Evolutionary conservation across 37 sponge, comb jelly and placozoan genomes (phyloP), one percentile per base, ranked within the genome.

Genomic region (Corticium candelabrum): DNA sequence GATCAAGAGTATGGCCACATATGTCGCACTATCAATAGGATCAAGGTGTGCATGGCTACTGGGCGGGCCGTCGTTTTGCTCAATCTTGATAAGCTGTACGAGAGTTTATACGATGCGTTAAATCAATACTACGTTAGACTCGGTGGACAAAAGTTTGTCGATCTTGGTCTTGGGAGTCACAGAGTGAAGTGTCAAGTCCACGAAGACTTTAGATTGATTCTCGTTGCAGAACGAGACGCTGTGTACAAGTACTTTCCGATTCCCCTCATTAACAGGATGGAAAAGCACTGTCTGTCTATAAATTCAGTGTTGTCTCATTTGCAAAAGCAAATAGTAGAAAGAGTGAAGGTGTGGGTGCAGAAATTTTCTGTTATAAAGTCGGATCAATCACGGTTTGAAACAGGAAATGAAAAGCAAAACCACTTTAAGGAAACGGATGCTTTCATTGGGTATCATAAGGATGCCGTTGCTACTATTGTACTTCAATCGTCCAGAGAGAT

Each of bases 1-100:
- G 62, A 50, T 21, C 62, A 50, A 50, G 62, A 50, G 21, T 50
- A 50, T 50, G 21, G 62, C 21, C 62, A 70, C 5, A 32, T 95
- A 76, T 95, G 96, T 68, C 82, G 93, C 0, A 89, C 89, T 74
- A 95, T 95, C 37, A 95, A 95, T 43, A 85, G 88, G 67, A 87
- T 95, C 34, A 95, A 95, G 80, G 88, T 91, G 38, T 95, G 93
- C 68, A 95, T 95, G 90, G 96, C 91, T 73, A 87, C 87, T 27
- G 96, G 96, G 0, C 76, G 88, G 38, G 87, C 85, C 21, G 85
- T 95, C 35, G 83, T 95, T 39, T 86, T 95, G 32, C 83, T 95
- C 29, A 91, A 95, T 80, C 57, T 95, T 75, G 96, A 95, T 57
- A 95, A 89, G 70, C 77, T 95, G 11, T 95, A 95, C 81, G 96